Conservation (phyloP, 2,797 vertebrate genomes). For the Galagoides demidoff region DNA sequence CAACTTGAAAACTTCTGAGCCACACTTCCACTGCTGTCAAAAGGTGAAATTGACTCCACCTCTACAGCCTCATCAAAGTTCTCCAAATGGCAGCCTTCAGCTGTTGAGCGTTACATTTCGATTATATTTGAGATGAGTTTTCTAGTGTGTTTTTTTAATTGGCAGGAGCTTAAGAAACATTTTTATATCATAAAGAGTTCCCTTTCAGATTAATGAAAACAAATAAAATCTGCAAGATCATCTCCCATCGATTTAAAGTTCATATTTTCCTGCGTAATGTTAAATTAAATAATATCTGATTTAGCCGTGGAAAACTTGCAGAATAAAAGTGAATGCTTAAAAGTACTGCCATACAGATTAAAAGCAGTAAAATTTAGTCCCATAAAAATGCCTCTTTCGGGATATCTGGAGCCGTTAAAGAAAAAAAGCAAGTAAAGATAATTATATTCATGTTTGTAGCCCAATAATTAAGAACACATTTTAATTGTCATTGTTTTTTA, state of each 20-base stretch:
- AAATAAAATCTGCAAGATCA: constrained; percentile 78
- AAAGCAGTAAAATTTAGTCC: constrained; percentile 56
- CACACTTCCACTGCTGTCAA: not conserved
- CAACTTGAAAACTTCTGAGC: not conserved
- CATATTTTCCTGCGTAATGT: constrained; percentile 80
- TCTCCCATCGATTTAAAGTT: constrained; percentile 66
- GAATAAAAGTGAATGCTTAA: constrained; percentile 47
- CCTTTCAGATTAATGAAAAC: constrained; percentile 81
- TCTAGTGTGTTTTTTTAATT: constrained; percentile 60
- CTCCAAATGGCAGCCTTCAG: constrained; percentile 63
- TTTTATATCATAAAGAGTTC: constrained; percentile 64
- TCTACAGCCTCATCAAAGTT: constrained; percentile 50
- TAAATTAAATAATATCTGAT: constrained; percentile 83
- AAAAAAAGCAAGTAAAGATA: constrained; percentile 39
- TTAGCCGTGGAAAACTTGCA: constrained; percentile 73
- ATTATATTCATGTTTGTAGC: not conserved
- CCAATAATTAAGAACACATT: constrained; percentile 52
- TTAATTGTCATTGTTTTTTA: constrained; percentile 52
- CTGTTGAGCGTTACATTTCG: constrained; percentile 43
- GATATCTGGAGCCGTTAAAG: constrained; percentile 24
- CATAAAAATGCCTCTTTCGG: constrained; percentile 61
- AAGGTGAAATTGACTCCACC: constrained; percentile 62
- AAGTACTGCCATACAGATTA: constrained; percentile 37
- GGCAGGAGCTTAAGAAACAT: constrained; percentile 59
- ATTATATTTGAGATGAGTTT: constrained; percentile 67